Evolutionary conservation across 2,888 invertebrate genomes (phyloP), one percentile per base, ranked within the genome.

Genomic region (Lasioglossum leucozonium): DNA sequence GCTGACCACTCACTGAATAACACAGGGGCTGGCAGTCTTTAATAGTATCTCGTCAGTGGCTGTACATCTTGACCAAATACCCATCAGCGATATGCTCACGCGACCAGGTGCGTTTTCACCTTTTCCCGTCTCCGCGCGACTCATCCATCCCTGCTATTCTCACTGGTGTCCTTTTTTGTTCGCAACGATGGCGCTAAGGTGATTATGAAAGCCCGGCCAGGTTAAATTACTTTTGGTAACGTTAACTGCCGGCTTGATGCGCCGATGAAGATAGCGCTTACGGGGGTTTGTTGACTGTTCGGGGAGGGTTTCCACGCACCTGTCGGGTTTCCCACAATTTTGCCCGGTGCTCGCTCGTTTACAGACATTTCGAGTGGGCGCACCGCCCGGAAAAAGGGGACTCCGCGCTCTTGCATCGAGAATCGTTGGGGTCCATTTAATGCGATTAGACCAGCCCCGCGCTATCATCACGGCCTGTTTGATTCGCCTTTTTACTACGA

Each of bases 151-250:
- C 26, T 4, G 0, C 1, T 40, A 8, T 26, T 40, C 42, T 55
- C 30, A 13, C 18, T 26, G 11, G 26, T 58, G 55, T 74, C 10
- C 44, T 47, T 51, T n/a, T 44, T 55, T 26, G 16, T 13, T 72
- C 6, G 18, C 44, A 51, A 55, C 72, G 22, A 51, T 65, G 71
- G 77, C 75, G 85, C 82, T 77, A 84, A 84, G 85, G 91, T 89
- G 88, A 90, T 90, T 90, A 90, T 83, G 84, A 85, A 89, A 88
- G 83, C 83, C 71, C 85, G 71, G 75, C 78, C 80, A 84, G 87
- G 86, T 90, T 91, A 91, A 90, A 91, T 91, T 91, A 91, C 91
- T 90, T 91, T 86, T 73, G 85, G 89, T 86, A 91, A 87, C 87
- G 87, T 90, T 90, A 91, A 88, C 87, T 87, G 79, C 85, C 80